Evolutionary conservation across 1,140 invertebrate genomes (phyloP).

Genomic region (Leptinotarsa texana): DNA sequence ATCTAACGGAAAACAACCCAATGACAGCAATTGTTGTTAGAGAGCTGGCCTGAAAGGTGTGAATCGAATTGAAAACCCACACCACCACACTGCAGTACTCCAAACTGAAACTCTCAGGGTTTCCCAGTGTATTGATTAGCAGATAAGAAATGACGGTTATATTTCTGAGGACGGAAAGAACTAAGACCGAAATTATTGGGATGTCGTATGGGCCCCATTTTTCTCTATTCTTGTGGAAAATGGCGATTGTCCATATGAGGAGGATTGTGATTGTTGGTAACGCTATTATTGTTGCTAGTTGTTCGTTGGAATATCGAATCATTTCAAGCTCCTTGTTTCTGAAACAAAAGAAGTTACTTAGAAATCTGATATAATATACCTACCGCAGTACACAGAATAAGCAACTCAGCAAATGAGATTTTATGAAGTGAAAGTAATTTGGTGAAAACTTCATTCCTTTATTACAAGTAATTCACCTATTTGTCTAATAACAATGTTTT

Average conservation of each 20-base stretch:
- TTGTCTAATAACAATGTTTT: too few species aligned
- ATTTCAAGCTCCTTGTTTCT: constrained; percentile 35
- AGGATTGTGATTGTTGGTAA: constrained; percentile 55
- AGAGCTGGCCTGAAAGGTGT: constrained; percentile 61
- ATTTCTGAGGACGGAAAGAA: constrained; percentile 56
- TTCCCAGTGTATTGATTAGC: constrained; percentile 50
- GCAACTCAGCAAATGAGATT: too few species aligned
- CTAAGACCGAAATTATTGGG: constrained; percentile 56
- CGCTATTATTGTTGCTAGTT: constrained; percentile 54
- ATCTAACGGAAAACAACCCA: constrained; percentile 55
- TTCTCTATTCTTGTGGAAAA: constrained; percentile 57
- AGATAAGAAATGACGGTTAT: constrained; percentile 55
- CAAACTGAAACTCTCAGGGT: constrained; percentile 42
- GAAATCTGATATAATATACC: too few species aligned
- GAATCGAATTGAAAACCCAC: constrained; percentile 59
- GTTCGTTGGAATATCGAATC: constrained; percentile 49
- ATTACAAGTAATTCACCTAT: too few species aligned
- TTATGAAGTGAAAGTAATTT: too few species aligned
- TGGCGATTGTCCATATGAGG: constrained; percentile 53
- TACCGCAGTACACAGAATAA: too few species aligned
- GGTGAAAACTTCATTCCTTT: too few species aligned
- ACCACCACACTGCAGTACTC: constrained; percentile 57
- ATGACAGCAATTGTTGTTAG: constrained; percentile 60
- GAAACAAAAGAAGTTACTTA: background rate
- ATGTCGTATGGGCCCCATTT: constrained; percentile 60